Evolutionary conservation across 2,113 vertebrate species (phyloP).

Genomic region (Cinclus mexicanus): DNA sequence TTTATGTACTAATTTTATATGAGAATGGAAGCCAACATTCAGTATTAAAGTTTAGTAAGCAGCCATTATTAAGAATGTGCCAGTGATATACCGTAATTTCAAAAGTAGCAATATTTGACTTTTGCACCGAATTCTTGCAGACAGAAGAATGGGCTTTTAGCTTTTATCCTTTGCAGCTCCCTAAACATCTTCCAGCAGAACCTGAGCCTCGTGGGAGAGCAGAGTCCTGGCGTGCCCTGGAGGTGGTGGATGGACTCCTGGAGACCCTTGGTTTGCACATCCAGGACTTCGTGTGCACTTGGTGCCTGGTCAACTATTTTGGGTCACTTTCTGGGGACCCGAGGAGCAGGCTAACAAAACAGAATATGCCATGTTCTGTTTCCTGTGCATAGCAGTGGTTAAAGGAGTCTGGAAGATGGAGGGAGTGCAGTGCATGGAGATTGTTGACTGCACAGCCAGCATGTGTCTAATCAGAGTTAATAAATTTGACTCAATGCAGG

Average conservation of each 20-base stretch:
- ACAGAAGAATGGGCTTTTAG: background rate
- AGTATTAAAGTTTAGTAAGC: background rate
- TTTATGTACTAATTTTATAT: background rate
- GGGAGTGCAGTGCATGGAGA: background rate
- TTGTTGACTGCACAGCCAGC: background rate
- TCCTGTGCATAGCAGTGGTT: background rate
- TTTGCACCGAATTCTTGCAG: background rate
- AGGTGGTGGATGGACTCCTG: background rate
- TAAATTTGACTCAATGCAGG: conserved; percentile 19
- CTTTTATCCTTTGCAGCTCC: background rate
- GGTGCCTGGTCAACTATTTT: background rate
- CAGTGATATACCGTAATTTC: background rate
- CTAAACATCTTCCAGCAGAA: background rate
- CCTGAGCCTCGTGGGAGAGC: accelerated
- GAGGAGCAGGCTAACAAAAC: background rate
- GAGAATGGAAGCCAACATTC: background rate
- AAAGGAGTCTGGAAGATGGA: background rate
- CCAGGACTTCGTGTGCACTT: accelerated
- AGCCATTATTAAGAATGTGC: background rate
- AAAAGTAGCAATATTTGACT: background rate
- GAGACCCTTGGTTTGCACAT: accelerated
- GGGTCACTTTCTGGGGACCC: background rate
- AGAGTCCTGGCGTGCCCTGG: background rate
- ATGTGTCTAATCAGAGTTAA: background rate
- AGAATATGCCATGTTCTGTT: accelerated